Conservation (phyloP, 2,113 vertebrate genomes). For the Forbesichthys papilliferus region DNA sequence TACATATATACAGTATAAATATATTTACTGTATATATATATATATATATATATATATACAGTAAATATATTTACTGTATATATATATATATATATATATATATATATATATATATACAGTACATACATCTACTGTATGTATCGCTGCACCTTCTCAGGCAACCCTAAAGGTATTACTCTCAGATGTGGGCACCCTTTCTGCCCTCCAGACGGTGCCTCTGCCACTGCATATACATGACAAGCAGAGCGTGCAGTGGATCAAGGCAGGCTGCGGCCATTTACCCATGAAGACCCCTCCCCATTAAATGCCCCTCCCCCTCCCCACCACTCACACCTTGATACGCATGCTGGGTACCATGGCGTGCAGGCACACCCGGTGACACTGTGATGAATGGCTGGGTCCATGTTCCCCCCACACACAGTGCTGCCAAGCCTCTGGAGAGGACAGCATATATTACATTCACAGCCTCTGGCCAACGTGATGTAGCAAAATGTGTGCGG, state of each 20-base stretch:
- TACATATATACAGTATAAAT: neutral
- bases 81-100: too few species aligned
- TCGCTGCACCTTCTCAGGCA: slow-evolving; percentile 54
- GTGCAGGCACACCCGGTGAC: slow-evolving; percentile 50
- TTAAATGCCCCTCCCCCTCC: slow-evolving; percentile 32
- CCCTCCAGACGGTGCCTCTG: slow-evolving; percentile 56
- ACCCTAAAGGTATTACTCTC: slow-evolving; percentile 55
- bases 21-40: too few species aligned
- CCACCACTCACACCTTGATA: slow-evolving; percentile 65
- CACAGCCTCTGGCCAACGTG: slow-evolving; percentile 57
- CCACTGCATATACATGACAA: slow-evolving; percentile 51
- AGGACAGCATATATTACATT: slow-evolving; percentile 56
- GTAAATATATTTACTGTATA: too few species aligned
- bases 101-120: too few species aligned
- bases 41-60: too few species aligned
- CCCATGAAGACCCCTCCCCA: slow-evolving; percentile 51
- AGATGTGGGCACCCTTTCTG: slow-evolving; percentile 53
- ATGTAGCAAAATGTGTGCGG: slow-evolving; percentile 54
- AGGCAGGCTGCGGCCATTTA: slow-evolving; percentile 61
- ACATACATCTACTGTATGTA: slow-evolving; percentile 38
- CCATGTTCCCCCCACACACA: slow-evolving; percentile 40
- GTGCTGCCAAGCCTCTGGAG: slow-evolving; percentile 50
- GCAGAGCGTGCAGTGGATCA: slow-evolving; percentile 63
- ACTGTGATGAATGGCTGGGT: slow-evolving; percentile 67
- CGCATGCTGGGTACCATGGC: slow-evolving; percentile 56